Percentiles rank a stretch among this genome's conserved stretches.
These are phyloP conservation scores for Resseliella maxima DNA, from an alignment of 2,888 invertebrate genomes.

Conservation along the genomic window DNA sequence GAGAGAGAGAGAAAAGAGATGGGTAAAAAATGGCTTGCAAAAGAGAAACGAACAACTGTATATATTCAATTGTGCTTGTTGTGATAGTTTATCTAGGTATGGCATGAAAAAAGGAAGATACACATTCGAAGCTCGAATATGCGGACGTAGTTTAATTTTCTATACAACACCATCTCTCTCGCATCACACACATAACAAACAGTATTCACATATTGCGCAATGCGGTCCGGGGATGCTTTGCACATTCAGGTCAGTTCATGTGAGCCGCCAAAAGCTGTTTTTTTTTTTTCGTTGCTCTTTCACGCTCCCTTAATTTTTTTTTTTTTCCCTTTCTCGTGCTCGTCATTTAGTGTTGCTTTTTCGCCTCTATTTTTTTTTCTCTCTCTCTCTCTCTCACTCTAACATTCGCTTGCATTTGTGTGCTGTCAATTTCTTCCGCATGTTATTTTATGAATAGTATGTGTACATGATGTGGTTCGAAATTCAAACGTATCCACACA, in stretches of 20 bases:
- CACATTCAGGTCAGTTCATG: constrained; percentile 46
- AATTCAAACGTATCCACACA: background rate
- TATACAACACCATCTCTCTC: constrained; percentile 12
- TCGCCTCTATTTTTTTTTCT: background rate
- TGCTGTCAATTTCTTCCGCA: constrained; percentile 27
- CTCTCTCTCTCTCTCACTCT: no score
- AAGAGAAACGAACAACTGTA: background rate
- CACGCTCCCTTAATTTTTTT: background rate
- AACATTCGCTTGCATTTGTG: background rate
- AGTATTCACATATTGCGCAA: constrained; percentile 48
- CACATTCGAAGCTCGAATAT: constrained; percentile 28
- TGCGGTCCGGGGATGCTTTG: constrained; percentile 33
- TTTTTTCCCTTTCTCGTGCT: background rate
- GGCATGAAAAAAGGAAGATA: constrained; percentile 16
- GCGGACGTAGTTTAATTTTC: constrained; percentile 49
- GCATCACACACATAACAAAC: constrained; percentile 36
- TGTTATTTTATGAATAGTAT: background rate
- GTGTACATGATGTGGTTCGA: background rate
- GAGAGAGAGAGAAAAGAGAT: background rate
- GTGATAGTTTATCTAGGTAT: constrained; percentile 42
- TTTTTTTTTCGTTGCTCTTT: background rate
- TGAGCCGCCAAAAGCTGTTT: constrained; percentile 45
- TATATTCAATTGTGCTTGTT: constrained; percentile 10
- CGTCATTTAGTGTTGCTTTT: background rate
- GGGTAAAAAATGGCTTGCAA: background rate